Base-by-base conservation (phyloP, 2,797 vertebrate genomes). In the Melanotaenia boesemani region DNA sequence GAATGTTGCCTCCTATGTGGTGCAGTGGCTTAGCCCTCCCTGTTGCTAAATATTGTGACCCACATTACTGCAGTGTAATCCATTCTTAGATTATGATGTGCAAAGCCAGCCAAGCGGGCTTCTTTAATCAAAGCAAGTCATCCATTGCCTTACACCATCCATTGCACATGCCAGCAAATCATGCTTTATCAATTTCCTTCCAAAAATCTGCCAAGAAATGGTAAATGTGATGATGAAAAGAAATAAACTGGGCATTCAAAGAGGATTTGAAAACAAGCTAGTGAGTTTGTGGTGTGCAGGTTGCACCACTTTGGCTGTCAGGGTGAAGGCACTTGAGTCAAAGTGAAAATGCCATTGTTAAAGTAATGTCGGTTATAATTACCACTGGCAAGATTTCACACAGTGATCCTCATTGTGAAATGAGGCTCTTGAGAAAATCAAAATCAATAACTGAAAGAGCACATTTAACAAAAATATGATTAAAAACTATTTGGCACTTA, bases 121-220 rank as follows among this genome's bases (percentile, higher is more conserved):
- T 82, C 87, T 93, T 92, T 91, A 90, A 92, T 93, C 90, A 93
- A 92, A 91, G 86, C 88, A 88, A 92, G 90, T 90, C 88, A 93
- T 92, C 84, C 90, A 87, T 91, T 91, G 24, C 84, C 87, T 63
- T 76, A 69, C 76, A 67, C 70, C 87, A 89, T 89, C 85, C 83
- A 81, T 89, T 86, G 87, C 82, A 88, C 80, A 81, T 61, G 65
- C 80, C 80, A 88, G 81, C 85, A 87, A 89, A 86, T 89, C 83
- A 78, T 24, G 77, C 86, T 84, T 88, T 77, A 79, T 88, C 86
- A 85, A 65, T 70, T 58, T 56, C n/a, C 30, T 18, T 67, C 74
- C 44, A 55, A 83, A 85, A 84, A 79, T 54, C 72, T 3, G 55
- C 69, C 76, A 83, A 81, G 74, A 87, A 89, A 75, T 68, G 65